Base-by-base conservation (phyloP, 1,140 invertebrate species). In the Andrena cerasifolii region DNA sequence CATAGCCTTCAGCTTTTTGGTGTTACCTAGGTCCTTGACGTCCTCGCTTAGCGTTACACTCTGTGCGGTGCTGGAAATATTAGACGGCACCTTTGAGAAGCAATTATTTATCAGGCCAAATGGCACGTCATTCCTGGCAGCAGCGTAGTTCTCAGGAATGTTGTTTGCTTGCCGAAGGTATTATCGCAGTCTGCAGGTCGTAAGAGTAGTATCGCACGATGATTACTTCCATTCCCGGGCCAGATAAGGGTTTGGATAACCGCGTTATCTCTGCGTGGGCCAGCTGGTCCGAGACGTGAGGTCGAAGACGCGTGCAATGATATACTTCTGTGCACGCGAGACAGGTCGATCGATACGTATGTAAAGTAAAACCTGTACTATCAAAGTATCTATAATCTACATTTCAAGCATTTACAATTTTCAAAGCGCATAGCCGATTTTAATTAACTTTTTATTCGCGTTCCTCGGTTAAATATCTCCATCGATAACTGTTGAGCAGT, bases 141-240 rank as follows among this genome's bases (percentile, higher is more conserved):
- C 43, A 66, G 67, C n/a, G 33, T 68, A 31, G 26, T 59, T 80
- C 80, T 80, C 16, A 83, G 78, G 78, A 80, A 77, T 83, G 66
- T 74, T 83, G 76, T 84, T 84, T 79, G 65, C 66, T 75, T 61
- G 78, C 67, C 81, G 26, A 56, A 74, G 33, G 51, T 51, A 77
- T 80, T 83, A 84, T 84, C 80, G 68, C 67, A 43, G 45, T 70
- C 51, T 58, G 78, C 73, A 63, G 63, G 71, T 70, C 68, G 45
- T 54, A 40, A 77, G 82, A 70, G 65, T 80, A 82, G 28, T 79
- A 70, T 75, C 78, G 66, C 56, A 47, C 31, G 82, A 76, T 74
- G 62, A 80, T 86, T 85, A 85, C 79, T 86, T 79, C 77, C 83
- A 85, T 87, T 87, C 79, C 83, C 70, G 66, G 33, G 43, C 45